These are phyloP conservation scores for Caenorhabditis doughertyi DNA, from an alignment of 2,888 invertebrate genomes.

Conservation along the genomic window DNA sequence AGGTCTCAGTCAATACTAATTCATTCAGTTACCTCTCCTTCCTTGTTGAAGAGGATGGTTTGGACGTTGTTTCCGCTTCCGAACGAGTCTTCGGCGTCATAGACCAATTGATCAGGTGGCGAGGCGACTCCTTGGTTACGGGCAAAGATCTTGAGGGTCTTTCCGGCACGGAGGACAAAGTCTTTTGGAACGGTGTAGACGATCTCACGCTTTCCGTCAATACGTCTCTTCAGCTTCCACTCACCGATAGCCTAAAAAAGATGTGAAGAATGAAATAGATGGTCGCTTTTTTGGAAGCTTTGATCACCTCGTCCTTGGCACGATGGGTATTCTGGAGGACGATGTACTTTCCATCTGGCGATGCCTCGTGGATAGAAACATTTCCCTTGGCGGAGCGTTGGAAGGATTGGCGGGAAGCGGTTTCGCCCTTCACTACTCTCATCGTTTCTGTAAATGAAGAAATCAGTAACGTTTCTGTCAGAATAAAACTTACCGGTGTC, in stretches of 20 bases:
- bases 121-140: slow-evolving; percentile 77
- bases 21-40: slow-evolving; percentile 77
- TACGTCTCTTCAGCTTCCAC: slow-evolving; percentile 83
- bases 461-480: not conserved
- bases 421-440: slow-evolving; percentile 83
- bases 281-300: not conserved
- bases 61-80: slow-evolving; percentile 81
- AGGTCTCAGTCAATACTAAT: not conserved
- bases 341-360: slow-evolving; percentile 84
- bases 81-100: slow-evolving; percentile 80
- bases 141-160: slow-evolving; percentile 80
- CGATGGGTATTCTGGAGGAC: slow-evolving; percentile 84
- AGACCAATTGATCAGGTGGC: slow-evolving; percentile 78
- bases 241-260: slow-evolving; percentile 76
- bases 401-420: slow-evolving; percentile 85
- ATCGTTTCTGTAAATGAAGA: slow-evolving; percentile 77
- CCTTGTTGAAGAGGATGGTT: slow-evolving; percentile 82
- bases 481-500: slow-evolving; percentile 74
- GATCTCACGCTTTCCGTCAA: slow-evolving; percentile 83
- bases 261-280: not conserved
- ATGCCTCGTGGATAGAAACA: slow-evolving; percentile 84
- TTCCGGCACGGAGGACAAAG: slow-evolving; percentile 81
- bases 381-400: slow-evolving; percentile 85
- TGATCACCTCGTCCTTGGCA: slow-evolving; percentile 82
- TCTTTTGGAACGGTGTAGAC: slow-evolving; percentile 82